phyloP scores from a whole-genome alignment of 2,113 vertebrate species.

The Clupea harengus region DNA sequence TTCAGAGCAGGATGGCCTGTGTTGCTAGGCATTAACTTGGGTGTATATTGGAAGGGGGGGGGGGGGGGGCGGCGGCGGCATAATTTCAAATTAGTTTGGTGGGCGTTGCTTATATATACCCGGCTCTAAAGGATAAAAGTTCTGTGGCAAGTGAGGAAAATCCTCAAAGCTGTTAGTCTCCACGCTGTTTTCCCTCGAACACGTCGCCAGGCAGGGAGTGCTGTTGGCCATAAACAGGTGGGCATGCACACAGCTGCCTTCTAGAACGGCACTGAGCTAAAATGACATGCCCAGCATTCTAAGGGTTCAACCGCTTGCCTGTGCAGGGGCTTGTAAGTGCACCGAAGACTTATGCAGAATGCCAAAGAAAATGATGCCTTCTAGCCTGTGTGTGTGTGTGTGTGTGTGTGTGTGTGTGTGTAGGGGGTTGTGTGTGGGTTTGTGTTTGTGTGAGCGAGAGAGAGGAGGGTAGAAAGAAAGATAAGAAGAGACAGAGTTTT shows the following conservation, averaged over 20 bases:
- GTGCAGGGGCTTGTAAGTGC: slow-evolving; percentile 66
- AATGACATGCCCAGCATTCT: slow-evolving; percentile 71
- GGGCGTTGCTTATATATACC: background rate
- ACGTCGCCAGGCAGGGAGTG: background rate
- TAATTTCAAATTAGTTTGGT: background rate
- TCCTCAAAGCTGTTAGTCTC: background rate
- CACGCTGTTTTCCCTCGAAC: background rate
- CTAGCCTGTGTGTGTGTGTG: slow-evolving; percentile 23
- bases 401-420: background rate
- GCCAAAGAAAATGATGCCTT: slow-evolving; percentile 53
- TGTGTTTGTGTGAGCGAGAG: background rate
- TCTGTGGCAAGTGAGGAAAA: background rate
- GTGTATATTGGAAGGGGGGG: background rate
- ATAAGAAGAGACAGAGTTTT: background rate
- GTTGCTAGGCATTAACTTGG: background rate
- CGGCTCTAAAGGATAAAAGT: background rate
- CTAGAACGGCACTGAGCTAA: slow-evolving; percentile 66
- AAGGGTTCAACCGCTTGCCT: slow-evolving; percentile 71
- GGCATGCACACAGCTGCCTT: slow-evolving; percentile 45
- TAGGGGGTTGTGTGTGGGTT: background rate
- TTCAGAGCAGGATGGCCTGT: background rate
- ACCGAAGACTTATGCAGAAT: slow-evolving; percentile 56
- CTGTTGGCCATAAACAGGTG: slow-evolving; percentile 67
- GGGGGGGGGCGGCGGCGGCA: no score
- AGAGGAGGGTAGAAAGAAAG: background rate